phyloP scores from a whole-genome alignment of 2,113 vertebrate genomes.

The Trichomycterus rosablanca region DNA sequence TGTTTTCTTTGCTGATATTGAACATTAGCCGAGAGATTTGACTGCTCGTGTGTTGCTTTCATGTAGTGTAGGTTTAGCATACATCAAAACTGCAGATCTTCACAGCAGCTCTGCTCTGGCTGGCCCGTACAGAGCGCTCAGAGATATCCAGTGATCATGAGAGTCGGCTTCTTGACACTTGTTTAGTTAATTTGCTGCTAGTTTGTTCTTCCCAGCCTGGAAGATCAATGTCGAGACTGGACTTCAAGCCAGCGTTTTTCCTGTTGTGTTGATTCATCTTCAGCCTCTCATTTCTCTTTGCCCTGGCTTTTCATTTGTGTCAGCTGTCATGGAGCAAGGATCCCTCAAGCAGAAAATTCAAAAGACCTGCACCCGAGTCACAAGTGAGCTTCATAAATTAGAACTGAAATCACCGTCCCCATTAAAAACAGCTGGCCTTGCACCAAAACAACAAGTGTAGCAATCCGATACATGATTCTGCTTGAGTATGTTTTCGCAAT shows the following conservation, averaged over 20 bases:
- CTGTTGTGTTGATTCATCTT: conserved; percentile 42
- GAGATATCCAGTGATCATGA: conserved; percentile 24
- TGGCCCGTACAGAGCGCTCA: conserved; percentile 10
- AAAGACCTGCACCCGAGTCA: conserved; percentile 16
- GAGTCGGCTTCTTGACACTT: conserved; percentile 42
- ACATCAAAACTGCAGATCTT: conserved; percentile 37
- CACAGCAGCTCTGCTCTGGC: conserved; percentile 23
- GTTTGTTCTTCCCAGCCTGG: conserved; percentile 34
- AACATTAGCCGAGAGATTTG: conserved; percentile 19
- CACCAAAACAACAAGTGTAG: conserved; percentile 28
- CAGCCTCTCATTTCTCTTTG: conserved; percentile 26
- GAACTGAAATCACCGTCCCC: conserved; percentile 26
- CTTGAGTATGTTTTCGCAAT: too few species aligned
- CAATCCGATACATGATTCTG: too few species aligned
- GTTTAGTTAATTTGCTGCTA: conserved; percentile 46
- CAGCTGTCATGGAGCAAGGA: conserved; percentile 29
- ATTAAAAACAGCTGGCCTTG: conserved; percentile 31
- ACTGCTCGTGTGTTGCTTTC: conserved; percentile 27
- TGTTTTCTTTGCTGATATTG: conserved; percentile 24
- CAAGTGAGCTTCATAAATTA: conserved; percentile 39
- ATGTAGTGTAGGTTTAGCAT: conserved; percentile 18
- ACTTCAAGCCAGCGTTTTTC: conserved; percentile 39
- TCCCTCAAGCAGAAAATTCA: conserved; percentile 33
- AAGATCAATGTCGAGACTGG: conserved; percentile 42
- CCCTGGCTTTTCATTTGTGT: conserved; percentile 31